A percentile compares a stretch with the other conserved stretches of the same genome.
Conservation (phyloP, 2,888 invertebrate species). For the Oxycera nigricornis region DNA sequence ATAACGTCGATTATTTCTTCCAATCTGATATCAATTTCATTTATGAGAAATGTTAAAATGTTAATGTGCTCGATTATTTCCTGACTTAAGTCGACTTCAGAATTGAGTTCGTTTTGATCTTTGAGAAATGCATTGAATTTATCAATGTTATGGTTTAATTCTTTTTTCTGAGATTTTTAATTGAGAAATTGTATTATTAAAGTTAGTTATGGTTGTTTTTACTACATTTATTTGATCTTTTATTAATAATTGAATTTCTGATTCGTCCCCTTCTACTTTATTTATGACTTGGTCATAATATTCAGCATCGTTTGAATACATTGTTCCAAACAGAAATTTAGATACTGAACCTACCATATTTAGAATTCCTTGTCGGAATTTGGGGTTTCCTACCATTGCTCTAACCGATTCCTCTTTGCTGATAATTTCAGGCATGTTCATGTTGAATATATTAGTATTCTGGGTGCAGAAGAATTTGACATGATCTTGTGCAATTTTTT, state of each 20-base stretch:
- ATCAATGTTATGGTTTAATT: background rate
- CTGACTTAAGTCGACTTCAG: background rate
- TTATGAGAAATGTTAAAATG: conserved; percentile 43
- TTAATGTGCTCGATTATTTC: conserved; percentile 31
- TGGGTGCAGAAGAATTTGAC: conserved; percentile 30
- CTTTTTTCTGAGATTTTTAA: background rate
- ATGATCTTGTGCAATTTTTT: conserved; percentile 7
- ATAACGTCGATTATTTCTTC: conserved; percentile 44
- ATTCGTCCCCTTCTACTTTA: too few species aligned
- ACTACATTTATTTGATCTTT: conserved; percentile 7
- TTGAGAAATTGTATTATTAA: conserved; percentile 1
- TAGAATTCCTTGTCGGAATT: conserved; percentile 22
- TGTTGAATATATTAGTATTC: too few species aligned
- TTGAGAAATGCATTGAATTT: background rate
- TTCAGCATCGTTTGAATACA: too few species aligned
- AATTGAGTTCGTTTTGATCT: background rate
- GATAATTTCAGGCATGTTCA: conserved; percentile 19
- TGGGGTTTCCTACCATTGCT: too few species aligned
- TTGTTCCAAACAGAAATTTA: too few species aligned
- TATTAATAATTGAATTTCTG: background rate
- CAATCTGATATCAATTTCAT: conserved; percentile 45
- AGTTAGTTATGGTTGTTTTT: conserved; percentile 3
- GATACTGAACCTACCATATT: conserved; percentile 23
- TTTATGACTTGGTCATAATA: too few species aligned
- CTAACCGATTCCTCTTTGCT: conserved; percentile 13